Base-by-base conservation (phyloP, 92 coral and sea anemone genomes). In the Pocillopora grandis region DNA sequence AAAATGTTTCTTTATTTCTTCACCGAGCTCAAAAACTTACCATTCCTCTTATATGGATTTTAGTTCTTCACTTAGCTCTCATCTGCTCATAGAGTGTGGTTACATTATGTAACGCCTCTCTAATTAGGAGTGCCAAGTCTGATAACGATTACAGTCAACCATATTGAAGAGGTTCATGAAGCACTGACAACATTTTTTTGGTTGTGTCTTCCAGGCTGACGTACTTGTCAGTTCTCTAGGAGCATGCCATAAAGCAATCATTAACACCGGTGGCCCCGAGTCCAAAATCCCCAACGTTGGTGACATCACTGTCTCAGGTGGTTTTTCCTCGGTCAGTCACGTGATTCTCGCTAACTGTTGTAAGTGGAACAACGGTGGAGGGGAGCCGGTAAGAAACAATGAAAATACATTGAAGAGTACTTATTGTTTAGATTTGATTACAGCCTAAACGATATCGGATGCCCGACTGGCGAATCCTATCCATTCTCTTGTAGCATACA, bases 321-420 rank as follows among this genome's bases (percentile, higher is more conserved):
- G 92, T 61, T 88, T 84, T 27, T 49, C 81, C 57, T 67, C 86
- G 55, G 68, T 73, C 59, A 27, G 36, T 79, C 89, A 89, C 76
- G 94, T 91, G 74, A 77, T 91, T 23, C 80, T 81, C 36, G 74
- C 90, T 11, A 88, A 71, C 49, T 89, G 94, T 58, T 82, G 88
- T 57, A 13, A 85, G 2, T 81, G 85, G 85, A 19, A 71, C 42
- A 21, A 37, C 12, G 85, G 85, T 59, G 20, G 0, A 9, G 85
- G 85, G 13, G 85, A 81, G 21, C 37, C 27, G 42, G 85, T 81
- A 27, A 71, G 78, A 42, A 42, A 42, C 52, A 42, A 0, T 42
- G 52, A 42, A 21, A 21, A 21, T 21, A 21, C 21, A 21, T 21
- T 0, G 52, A 42, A 42, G 52, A 42, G 8, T 42, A 42, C 0